Evolutionary conservation across 2,113 vertebrate species (phyloP).

Genomic region (Vulpes lagopus): DNA sequence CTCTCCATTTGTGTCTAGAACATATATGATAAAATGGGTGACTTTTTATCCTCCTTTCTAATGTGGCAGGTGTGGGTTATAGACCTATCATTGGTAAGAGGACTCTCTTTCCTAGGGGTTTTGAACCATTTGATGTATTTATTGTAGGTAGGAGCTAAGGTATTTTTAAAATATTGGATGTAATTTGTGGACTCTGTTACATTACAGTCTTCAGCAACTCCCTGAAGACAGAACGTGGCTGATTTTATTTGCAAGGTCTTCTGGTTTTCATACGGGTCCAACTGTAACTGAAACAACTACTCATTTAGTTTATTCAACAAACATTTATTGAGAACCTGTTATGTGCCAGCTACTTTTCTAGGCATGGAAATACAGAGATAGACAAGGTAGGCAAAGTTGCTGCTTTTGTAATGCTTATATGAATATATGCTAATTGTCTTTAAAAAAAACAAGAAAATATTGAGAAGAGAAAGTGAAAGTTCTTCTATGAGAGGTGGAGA

Average conservation of each 20-base stretch:
- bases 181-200: background rate
- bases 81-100: background rate
- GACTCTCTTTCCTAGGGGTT: background rate
- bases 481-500: background rate
- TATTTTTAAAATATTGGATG: background rate
- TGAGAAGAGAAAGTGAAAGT: background rate
- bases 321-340: background rate
- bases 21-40: background rate
- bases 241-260: background rate
- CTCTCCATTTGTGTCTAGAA: background rate
- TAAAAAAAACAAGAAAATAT: background rate
- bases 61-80: background rate
- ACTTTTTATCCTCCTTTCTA: background rate
- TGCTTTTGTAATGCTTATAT: background rate
- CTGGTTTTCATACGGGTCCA: background rate
- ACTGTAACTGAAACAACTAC: background rate
- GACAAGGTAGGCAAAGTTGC: background rate
- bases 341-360: background rate
- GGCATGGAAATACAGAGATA: background rate
- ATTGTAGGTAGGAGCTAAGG: background rate
- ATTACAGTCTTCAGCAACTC: background rate
- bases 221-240: background rate
- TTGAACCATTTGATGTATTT: background rate
- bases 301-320: background rate
- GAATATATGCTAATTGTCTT: background rate